Conservation (phyloP, 2,888 invertebrate species). For the Isoperla grammatica region DNA sequence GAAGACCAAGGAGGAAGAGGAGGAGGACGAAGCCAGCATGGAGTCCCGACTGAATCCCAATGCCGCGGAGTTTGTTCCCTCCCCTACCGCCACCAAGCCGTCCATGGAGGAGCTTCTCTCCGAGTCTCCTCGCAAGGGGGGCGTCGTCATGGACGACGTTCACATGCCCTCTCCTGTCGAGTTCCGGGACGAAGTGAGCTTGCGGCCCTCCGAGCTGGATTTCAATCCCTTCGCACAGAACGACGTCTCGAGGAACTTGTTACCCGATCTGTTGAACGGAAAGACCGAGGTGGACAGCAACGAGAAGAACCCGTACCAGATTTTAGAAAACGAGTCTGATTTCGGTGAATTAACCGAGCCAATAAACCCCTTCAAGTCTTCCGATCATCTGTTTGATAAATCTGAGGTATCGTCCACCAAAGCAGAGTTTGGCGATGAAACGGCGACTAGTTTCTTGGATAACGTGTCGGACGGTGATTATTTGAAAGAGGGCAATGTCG, state of each 20-base stretch:
- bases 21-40: slow-evolving; percentile 53
- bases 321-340: not conserved
- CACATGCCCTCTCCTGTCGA: slow-evolving; percentile 54
- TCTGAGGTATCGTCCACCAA: slow-evolving; percentile 43
- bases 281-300: not conserved
- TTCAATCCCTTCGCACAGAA: not conserved
- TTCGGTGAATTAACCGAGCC: not conserved
- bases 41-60: slow-evolving; percentile 76
- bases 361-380: not conserved
- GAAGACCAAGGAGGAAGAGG: too few species aligned
- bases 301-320: not conserved
- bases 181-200: slow-evolving; percentile 58
- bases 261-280: not conserved
- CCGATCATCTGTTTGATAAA: slow-evolving; percentile 2
- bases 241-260: not conserved
- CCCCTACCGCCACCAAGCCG: slow-evolving; percentile 49
- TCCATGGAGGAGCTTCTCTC: slow-evolving; percentile 24
- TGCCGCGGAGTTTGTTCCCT: slow-evolving; percentile 79
- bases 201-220: slow-evolving; percentile 46
- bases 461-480: not conserved
- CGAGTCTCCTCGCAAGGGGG: slow-evolving; percentile 21
- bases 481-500: too few species aligned
- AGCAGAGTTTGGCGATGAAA: slow-evolving; percentile 50
- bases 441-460: slow-evolving; percentile 34
- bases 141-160: slow-evolving; percentile 53